A percentile compares a stretch with the other conserved stretches of the same genome.
phyloP scores from a whole-genome alignment of 2,888 invertebrate species.

The Mellilla xanthometata region DNA sequence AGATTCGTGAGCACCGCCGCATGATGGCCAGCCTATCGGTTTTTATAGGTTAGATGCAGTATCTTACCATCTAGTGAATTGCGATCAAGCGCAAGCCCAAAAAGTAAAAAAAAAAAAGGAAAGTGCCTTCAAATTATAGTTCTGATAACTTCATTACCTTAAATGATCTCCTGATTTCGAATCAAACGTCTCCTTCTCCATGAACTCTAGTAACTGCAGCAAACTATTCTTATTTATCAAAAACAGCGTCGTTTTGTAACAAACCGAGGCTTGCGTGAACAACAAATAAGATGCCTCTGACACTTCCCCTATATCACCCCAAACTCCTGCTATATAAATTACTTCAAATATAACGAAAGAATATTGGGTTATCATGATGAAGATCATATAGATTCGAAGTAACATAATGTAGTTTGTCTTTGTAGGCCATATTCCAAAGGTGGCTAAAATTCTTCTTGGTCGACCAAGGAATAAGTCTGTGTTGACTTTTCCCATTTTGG shows the following conservation, averaged over 20 bases:
- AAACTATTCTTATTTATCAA: conserved; percentile 50
- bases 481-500: conserved; percentile 40
- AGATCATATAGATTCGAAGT: conserved; percentile 42
- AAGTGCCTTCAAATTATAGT: no score
- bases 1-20: no score
- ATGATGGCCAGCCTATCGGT: no score
- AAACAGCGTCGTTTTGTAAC: conserved; percentile 61
- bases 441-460: conserved; percentile 49
- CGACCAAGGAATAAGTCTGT: conserved; percentile 48
- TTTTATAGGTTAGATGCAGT: no score
- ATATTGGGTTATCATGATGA: conserved; percentile 55
- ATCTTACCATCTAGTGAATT: no score
- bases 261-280: conserved; percentile 66
- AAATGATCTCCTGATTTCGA: conserved; percentile 47
- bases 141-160: conserved; percentile 43
- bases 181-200: conserved; percentile 50
- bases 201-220: conserved; percentile 42
- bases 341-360: conserved; percentile 62
- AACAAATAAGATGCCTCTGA: conserved; percentile 64
- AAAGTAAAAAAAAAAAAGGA: no score
- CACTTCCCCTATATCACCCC: conserved; percentile 64
- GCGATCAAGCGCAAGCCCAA: no score
- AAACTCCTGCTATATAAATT: conserved; percentile 56
- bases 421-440: conserved; percentile 58
- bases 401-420: conserved; percentile 37